These are phyloP conservation scores for Polyploca ridens DNA, from an alignment of 2,888 invertebrate genomes.

Conservation along the genomic window DNA sequence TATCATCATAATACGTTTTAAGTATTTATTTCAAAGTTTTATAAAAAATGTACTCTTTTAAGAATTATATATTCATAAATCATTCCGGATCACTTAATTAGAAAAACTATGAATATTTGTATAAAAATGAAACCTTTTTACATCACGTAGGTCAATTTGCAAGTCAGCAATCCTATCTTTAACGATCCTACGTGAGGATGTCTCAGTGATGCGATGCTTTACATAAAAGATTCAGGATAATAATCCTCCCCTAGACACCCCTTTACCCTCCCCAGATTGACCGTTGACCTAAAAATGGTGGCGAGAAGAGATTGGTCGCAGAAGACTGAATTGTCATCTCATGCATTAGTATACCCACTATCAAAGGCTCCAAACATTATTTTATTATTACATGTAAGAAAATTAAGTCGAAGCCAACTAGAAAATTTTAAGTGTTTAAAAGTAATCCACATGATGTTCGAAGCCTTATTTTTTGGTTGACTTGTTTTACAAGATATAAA, in stretches of 20 bases:
- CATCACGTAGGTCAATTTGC: slow-evolving; percentile 11
- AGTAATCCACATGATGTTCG: too few relatives aligned
- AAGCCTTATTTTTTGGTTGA: too few relatives aligned
- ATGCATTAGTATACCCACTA: too few relatives aligned
- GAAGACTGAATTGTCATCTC: background rate
- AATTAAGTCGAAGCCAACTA: too few relatives aligned
- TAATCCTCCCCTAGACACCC: background rate
- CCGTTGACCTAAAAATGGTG: background rate
- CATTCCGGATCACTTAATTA: background rate
- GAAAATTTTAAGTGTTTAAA: too few relatives aligned
- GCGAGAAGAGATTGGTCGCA: background rate
- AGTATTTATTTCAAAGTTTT: background rate
- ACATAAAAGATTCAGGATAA: slow-evolving; percentile 13
- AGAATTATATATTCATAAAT: background rate
- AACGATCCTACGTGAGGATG: slow-evolving; percentile 10
- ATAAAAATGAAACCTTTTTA: slow-evolving; percentile 6
- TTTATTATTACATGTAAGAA: too few relatives aligned
- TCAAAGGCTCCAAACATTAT: too few relatives aligned
- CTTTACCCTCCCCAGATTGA: background rate
- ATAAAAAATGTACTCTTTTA: too few relatives aligned
- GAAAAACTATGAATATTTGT: background rate
- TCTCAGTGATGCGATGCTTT: slow-evolving; percentile 10
- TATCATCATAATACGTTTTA: slow-evolving; percentile 1
- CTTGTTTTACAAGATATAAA: background rate
- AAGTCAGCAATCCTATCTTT: slow-evolving; percentile 13